Conservation (phyloP, 2,888 invertebrate genomes). For the Callyntrura sp. region DNA sequence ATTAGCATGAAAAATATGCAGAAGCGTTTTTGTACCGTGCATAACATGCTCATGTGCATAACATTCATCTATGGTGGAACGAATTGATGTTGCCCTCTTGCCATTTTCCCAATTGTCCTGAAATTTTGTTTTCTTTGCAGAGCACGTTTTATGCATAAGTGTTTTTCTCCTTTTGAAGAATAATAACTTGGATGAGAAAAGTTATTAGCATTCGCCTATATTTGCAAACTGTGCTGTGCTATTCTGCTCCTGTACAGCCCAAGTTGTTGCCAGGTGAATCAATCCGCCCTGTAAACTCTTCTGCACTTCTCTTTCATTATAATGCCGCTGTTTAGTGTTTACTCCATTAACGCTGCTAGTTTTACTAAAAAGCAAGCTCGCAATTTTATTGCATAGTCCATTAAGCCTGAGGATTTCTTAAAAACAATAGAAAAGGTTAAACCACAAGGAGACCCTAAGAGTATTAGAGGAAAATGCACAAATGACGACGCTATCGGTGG, state of each 20-base stretch:
- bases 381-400: constrained; percentile 64
- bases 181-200: too few relatives aligned
- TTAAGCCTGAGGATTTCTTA: constrained; percentile 60
- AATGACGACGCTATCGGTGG: not conserved
- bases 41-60: constrained; percentile 8
- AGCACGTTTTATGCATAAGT: too few relatives aligned
- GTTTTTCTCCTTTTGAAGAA: too few relatives aligned
- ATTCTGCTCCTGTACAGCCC: too few relatives aligned
- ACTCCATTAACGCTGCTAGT: not conserved
- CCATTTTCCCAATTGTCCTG: not conserved
- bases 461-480: not conserved
- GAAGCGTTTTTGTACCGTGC: constrained; percentile 2
- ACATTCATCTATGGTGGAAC: constrained; percentile 2
- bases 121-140: too few relatives aligned
- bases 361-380: constrained; percentile 3
- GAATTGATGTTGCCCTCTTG: not conserved
- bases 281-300: not conserved
- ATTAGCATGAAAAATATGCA: constrained; percentile 24
- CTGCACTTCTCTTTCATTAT: not conserved
- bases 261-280: not conserved
- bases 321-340: not conserved
- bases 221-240: not conserved
- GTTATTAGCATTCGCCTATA: too few relatives aligned
- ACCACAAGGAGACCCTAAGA: not conserved
- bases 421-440: constrained; percentile 32